Evolutionary conservation across 2,113 vertebrate species (phyloP).

Genomic region (Gobiocypris rarus): DNA sequence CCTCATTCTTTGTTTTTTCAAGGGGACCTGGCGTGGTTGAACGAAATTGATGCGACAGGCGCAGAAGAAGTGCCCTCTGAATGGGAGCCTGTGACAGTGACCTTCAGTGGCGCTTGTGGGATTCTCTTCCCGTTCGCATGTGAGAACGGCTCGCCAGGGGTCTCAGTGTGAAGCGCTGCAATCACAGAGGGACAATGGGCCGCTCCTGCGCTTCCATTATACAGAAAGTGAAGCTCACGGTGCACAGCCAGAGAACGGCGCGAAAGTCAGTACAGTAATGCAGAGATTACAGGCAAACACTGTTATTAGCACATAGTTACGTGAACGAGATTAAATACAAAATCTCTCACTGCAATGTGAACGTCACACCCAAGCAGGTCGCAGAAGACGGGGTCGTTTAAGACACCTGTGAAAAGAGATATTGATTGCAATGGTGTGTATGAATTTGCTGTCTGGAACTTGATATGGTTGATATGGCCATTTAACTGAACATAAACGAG

Average conservation of each 20-base stretch:
- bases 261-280: conserved; percentile 58
- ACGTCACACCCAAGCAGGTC: conserved; percentile 7
- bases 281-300: conserved; percentile 58
- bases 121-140: conserved; percentile 24
- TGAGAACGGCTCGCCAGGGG: conserved; percentile 49
- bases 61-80: conserved; percentile 42
- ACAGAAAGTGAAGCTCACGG: conserved; percentile 8
- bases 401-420: not conserved
- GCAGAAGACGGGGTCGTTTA: not conserved
- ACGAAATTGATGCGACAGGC: conserved; percentile 60
- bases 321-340: conserved; percentile 37
- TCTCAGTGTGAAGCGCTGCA: conserved; percentile 41
- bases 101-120: conserved; percentile 36
- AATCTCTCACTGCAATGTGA: conserved; percentile 34
- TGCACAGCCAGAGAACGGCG: conserved; percentile 26
- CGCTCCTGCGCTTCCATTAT: conserved; percentile 38
- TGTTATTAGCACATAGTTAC: conserved; percentile 46
- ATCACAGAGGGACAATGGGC: conserved; percentile 48
- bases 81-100: conserved; percentile 49
- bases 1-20: conserved; percentile 49
- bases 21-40: conserved; percentile 16
- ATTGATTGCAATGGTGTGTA: not conserved
- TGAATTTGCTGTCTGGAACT: not conserved
- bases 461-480: not conserved
- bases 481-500: conserved; percentile 9